These are phyloP conservation scores for Tupiocoris notatus DNA, from an alignment of 2,888 invertebrate species.

Conservation along the genomic window DNA sequence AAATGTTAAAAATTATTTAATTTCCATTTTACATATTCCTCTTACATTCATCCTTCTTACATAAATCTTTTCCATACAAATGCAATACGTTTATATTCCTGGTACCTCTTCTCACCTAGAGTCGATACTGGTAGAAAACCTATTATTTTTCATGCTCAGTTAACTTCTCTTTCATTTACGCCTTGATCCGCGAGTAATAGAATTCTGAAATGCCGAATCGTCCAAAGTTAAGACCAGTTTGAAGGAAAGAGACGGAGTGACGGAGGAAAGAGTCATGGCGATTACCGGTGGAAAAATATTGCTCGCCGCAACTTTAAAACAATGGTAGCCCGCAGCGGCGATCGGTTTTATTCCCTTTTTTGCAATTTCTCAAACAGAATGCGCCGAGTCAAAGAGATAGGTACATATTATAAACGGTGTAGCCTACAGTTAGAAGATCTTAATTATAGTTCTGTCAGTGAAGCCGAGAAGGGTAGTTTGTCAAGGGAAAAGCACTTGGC, in stretches of 20 bases:
- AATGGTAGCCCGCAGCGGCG: conserved; percentile 31
- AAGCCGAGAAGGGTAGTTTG: not conserved
- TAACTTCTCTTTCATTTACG: too few species aligned
- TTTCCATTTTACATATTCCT: too few species aligned
- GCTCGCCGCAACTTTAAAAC: conserved; percentile 24
- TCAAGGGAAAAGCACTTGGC: conserved; percentile 18
- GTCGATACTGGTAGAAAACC: too few species aligned
- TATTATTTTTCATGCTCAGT: too few species aligned
- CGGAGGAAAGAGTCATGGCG: too few species aligned
- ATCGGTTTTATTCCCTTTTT: conserved; percentile 5
- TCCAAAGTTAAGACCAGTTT: too few species aligned
- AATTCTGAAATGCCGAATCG: not conserved
- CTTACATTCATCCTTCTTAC: too few species aligned
- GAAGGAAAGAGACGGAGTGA: too few species aligned
- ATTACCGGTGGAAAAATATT: conserved; percentile 22
- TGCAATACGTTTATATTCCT: too few species aligned
- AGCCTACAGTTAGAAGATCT: conserved; percentile 7
- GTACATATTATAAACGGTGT: not conserved
- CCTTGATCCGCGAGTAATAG: not conserved
- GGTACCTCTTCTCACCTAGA: too few species aligned
- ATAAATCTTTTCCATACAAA: too few species aligned
- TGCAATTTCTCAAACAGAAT: not conserved
- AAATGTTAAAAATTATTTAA: too few species aligned
- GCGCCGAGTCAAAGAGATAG: not conserved
- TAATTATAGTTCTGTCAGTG: conserved; percentile 34